Evolutionary conservation across 2,797 vertebrate genomes (phyloP).

Genomic region (Enteromius mattozi): DNA sequence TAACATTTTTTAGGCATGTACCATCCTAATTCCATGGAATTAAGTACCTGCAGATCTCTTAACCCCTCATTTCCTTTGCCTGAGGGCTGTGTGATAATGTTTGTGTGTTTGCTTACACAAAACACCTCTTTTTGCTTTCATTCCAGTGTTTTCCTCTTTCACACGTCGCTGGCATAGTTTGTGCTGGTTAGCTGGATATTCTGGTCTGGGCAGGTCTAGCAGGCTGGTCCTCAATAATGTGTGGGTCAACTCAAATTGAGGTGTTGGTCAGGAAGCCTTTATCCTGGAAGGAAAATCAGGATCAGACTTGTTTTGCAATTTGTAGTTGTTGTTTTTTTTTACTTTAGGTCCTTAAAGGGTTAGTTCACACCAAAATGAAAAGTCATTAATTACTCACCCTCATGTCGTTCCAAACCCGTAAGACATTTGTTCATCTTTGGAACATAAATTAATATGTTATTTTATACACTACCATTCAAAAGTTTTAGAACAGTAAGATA

Average conservation of each 20-base stretch:
- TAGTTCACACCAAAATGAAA: too few relatives aligned
- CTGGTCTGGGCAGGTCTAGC: constrained; percentile 31
- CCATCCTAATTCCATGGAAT: neutral
- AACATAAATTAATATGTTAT: too few relatives aligned
- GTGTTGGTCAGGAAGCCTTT: neutral
- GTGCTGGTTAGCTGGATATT: constrained; percentile 32
- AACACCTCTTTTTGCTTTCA: constrained; percentile 47
- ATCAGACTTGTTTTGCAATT: neutral
- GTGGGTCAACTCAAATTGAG: neutral
- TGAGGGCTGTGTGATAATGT: constrained; percentile 19
- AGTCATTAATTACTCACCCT: too few relatives aligned
- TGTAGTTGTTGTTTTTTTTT: neutral
- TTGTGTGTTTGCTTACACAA: neutral
- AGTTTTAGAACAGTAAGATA: too few relatives aligned
- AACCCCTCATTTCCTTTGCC: constrained; percentile 8
- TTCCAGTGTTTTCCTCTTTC: constrained; percentile 5
- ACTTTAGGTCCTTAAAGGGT: neutral
- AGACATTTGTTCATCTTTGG: too few relatives aligned
- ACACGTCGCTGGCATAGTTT: neutral
- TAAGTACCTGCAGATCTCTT: neutral
- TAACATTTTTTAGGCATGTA: neutral
- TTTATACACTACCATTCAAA: too few relatives aligned
- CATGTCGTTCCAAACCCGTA: too few relatives aligned
- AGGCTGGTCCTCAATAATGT: neutral
- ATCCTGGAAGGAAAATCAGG: constrained; percentile 5